Evolutionary conservation across 2,797 vertebrate genomes (phyloP).

Genomic region (Gobio occitaniae): DNA sequence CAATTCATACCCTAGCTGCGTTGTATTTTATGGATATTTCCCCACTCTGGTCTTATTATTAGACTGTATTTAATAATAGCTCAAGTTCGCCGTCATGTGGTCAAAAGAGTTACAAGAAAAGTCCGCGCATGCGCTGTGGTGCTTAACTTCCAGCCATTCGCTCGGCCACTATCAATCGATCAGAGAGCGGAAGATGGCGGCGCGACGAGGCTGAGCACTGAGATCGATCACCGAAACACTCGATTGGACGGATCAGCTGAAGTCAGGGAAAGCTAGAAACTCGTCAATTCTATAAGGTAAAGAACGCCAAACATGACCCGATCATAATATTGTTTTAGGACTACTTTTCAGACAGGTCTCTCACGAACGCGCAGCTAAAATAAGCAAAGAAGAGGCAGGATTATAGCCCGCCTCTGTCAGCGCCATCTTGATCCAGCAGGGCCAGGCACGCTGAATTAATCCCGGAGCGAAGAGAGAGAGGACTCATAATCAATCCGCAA

Average conservation of each 20-base stretch:
- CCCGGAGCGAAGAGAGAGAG: slow-evolving; percentile 81
- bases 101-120: neutral
- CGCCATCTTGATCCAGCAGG: slow-evolving; percentile 77
- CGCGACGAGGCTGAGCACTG: slow-evolving; percentile 65
- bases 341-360: slow-evolving; percentile 56
- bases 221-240: slow-evolving; percentile 85
- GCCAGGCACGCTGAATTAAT: slow-evolving; percentile 83
- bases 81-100: slow-evolving; percentile 47
- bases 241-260: slow-evolving; percentile 74
- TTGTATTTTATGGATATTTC: neutral
- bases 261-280: slow-evolving; percentile 51
- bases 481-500: slow-evolving; percentile 80
- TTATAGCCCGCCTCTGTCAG: slow-evolving; percentile 39
- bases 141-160: slow-evolving; percentile 55
- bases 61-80: neutral
- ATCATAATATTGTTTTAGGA: neutral
- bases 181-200: slow-evolving; percentile 85
- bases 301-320: slow-evolving; percentile 11
- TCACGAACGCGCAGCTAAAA: slow-evolving; percentile 21
- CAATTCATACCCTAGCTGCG: neutral
- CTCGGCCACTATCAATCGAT: slow-evolving; percentile 86
- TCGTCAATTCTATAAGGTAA: neutral
- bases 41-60: neutral
- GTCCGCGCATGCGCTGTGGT: slow-evolving; percentile 51
- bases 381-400: slow-evolving; percentile 56